These are phyloP conservation scores for Dryococelus australis DNA, from an alignment of 2,888 invertebrate genomes.

Conservation along the genomic window DNA sequence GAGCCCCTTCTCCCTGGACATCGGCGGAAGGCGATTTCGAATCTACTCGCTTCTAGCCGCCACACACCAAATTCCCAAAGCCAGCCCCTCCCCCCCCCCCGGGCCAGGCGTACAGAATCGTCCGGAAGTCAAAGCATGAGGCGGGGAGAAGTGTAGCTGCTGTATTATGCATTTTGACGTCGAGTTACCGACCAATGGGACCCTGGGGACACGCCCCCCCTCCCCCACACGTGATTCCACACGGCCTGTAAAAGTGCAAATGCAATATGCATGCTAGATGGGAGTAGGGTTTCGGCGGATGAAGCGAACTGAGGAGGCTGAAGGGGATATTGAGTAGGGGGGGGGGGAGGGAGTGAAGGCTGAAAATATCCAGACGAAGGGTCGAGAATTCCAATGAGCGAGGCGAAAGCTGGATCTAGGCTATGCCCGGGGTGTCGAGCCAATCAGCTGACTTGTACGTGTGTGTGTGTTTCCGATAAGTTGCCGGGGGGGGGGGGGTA, in stretches of 20 bases:
- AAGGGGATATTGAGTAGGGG: too few species aligned
- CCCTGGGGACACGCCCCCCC: conserved; percentile 35
- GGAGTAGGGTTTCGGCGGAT: background rate
- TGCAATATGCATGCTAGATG: conserved; percentile 23
- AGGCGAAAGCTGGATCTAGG: background rate
- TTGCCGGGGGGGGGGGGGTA: too few species aligned
- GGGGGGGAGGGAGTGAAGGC: background rate
- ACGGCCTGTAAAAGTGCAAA: conserved; percentile 25
- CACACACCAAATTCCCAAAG: background rate
- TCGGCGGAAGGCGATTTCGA: background rate
- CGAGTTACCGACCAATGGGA: conserved; percentile 43
- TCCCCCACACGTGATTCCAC: background rate
- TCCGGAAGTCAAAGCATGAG: background rate
- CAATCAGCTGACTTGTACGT: background rate
- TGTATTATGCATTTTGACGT: conserved; percentile 45
- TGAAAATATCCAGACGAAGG: background rate
- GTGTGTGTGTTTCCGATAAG: background rate
- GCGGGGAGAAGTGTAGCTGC: conserved; percentile 20
- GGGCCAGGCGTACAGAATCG: background rate
- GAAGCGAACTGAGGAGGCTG: background rate
- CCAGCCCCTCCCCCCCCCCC: background rate
- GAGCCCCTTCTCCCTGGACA: background rate
- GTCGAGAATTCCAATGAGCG: background rate
- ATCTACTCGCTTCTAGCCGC: background rate
- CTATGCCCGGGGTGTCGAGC: background rate